Evolutionary conservation across 2,797 vertebrate species (phyloP), one percentile per base, ranked within the genome.

Genomic region (Tokudaia muenninki): DNA sequence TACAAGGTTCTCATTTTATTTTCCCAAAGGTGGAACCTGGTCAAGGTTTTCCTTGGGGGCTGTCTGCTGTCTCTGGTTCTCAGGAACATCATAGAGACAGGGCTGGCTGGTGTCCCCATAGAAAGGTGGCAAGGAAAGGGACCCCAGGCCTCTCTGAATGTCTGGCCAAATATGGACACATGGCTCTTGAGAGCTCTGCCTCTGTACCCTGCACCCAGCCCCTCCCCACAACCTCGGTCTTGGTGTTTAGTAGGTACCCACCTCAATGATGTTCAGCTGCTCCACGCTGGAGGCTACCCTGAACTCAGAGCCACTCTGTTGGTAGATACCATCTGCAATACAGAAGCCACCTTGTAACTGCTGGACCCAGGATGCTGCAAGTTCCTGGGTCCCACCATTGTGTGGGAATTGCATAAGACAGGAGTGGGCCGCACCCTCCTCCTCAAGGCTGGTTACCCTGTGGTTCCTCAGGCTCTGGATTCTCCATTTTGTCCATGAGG

Each of bases 401-500:
- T 10, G 14, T 19, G 31, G 67, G n/a, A 80, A 44, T 74, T 0
- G 0, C 61, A 44, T 59, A 29, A 1, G 89, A 41, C n/a, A 70
- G 34, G 17, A 75, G 55, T 37, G 13, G 17, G 37, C 21, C 8
- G 11, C 24, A 47, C 44, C 29, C 70, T 22, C 22, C 11, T 9
- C 24, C 50, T 65, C 16, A 0, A 24, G 14, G 41, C 72, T 2
- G 0, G 50, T 89, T 99, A 99, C 99, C 99, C 95, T 99, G 99
- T n/a, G 98, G 96, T 96, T 99, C 99, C 90, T 99, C 99, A 0
- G 98, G 98, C 95, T 99, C 99, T 0, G 98, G 98, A 0, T 99
- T 99, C 98, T 99, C 99, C 13, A 99, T 99, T 98, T 99, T 99
- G 99, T 99, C 99, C 99, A 99, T 99, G 98, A 99, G 99, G 86